Evolutionary conservation across 2,797 vertebrate genomes (phyloP).

Genomic region (Nyctibius grandis): DNA sequence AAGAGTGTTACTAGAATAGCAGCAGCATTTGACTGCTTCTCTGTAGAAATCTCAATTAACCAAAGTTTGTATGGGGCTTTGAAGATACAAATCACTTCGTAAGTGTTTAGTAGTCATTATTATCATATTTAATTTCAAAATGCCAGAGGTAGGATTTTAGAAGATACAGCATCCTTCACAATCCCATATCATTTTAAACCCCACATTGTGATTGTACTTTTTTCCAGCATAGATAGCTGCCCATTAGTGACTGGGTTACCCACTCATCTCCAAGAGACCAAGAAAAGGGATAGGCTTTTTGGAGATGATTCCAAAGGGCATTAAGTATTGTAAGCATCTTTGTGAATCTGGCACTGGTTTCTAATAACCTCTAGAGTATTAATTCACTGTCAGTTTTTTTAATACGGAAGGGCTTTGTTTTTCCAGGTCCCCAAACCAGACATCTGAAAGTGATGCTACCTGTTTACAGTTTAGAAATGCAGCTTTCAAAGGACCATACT

Average conservation of each 20-base stretch:
- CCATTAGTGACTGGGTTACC: background rate
- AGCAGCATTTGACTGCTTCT: background rate
- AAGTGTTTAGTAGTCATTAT: slow-evolving; percentile 39
- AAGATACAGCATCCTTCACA: background rate
- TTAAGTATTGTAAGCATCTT: background rate
- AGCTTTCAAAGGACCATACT: background rate
- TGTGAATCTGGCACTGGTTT: background rate
- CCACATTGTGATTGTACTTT: background rate
- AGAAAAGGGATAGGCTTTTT: background rate
- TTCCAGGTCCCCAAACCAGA: background rate
- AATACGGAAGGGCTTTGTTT: background rate
- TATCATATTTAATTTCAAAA: slow-evolving; percentile 25
- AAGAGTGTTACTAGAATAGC: background rate
- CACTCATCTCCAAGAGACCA: background rate
- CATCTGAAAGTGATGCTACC: background rate
- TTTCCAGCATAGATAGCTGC: background rate
- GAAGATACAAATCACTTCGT: slow-evolving; percentile 12
- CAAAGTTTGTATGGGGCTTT: background rate
- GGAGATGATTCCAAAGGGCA: background rate
- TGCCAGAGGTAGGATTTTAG: background rate
- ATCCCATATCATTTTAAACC: background rate
- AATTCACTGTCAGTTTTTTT: background rate
- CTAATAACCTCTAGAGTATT: background rate
- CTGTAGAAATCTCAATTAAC: slow-evolving; percentile 20
- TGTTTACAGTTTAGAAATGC: background rate